Evolutionary conservation across 2,888 invertebrate genomes (phyloP).

Genomic region (Athalia circularis): DNA sequence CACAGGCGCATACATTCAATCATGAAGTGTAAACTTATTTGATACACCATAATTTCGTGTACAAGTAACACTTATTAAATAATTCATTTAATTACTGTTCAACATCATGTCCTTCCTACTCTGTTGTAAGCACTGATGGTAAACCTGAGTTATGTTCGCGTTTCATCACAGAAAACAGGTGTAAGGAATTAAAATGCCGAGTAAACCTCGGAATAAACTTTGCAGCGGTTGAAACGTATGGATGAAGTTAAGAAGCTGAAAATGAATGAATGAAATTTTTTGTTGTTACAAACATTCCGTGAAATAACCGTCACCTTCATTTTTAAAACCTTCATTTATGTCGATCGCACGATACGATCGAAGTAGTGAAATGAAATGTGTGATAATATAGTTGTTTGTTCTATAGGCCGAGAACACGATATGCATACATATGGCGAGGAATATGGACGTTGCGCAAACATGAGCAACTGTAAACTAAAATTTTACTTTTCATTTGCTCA

Average conservation of each 20-base stretch:
- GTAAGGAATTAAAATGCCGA: no score
- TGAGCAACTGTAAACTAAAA: constrained; percentile 35
- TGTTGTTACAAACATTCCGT: not conserved
- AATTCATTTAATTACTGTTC: constrained; percentile 8
- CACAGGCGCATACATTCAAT: no score
- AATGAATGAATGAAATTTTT: no score
- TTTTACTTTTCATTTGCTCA: constrained; percentile 38
- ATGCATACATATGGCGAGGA: constrained; percentile 47
- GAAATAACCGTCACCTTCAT: not conserved
- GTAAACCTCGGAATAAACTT: no score
- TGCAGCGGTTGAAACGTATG: no score
- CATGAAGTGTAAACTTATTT: not conserved
- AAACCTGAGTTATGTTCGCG: not conserved
- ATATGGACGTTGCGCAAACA: constrained; percentile 38
- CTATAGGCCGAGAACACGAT: constrained; percentile 62
- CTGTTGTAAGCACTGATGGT: not conserved
- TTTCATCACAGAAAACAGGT: no score
- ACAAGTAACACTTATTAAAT: not conserved
- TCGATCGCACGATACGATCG: constrained; percentile 11
- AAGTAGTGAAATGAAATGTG: constrained; percentile 24
- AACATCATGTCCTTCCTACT: not conserved
- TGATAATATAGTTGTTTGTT: constrained; percentile 46
- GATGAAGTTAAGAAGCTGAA: no score
- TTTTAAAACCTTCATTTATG: constrained; percentile 1
- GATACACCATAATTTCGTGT: not conserved